These are phyloP conservation scores for Colossoma macropomum DNA, from an alignment of 2,113 vertebrate species.

Conservation along the genomic window DNA sequence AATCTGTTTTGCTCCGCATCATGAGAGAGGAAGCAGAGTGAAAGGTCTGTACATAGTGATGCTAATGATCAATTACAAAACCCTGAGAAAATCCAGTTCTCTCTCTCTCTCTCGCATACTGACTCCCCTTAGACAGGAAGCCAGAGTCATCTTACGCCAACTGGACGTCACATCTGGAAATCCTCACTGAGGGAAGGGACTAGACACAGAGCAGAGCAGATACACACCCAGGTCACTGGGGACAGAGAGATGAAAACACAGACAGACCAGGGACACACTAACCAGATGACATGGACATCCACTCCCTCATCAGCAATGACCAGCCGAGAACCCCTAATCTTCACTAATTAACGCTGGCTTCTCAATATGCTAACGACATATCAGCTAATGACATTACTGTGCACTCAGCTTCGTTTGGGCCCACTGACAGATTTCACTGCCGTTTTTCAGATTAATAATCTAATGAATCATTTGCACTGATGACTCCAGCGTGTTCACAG, in stretches of 20 bases:
- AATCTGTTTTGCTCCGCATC: constrained; percentile 5
- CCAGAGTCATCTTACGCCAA: background rate
- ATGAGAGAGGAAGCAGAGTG: background rate
- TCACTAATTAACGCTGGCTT: constrained; percentile 32
- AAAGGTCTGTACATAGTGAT: constrained; percentile 17
- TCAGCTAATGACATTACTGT: background rate
- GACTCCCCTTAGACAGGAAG: constrained; percentile 8
- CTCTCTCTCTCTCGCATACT: background rate
- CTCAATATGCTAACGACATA: constrained; percentile 17
- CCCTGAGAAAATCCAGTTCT: background rate
- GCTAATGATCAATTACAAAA: constrained; percentile 27
- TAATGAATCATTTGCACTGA: background rate
- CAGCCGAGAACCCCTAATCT: background rate
- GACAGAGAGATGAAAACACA: constrained; percentile 2
- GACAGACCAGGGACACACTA: constrained; percentile 18
- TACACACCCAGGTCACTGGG: constrained; percentile 26
- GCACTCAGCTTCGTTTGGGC: background rate
- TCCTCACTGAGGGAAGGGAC: background rate
- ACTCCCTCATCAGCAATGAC: background rate
- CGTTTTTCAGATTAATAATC: background rate
- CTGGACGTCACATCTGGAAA: constrained; percentile 15
- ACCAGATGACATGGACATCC: constrained; percentile 25
- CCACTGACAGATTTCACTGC: constrained; percentile 12
- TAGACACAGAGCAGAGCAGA: constrained; percentile 7
- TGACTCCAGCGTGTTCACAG: background rate